Conservation (phyloP, 2,888 invertebrate genomes). For the Vanessa cardui region DNA sequence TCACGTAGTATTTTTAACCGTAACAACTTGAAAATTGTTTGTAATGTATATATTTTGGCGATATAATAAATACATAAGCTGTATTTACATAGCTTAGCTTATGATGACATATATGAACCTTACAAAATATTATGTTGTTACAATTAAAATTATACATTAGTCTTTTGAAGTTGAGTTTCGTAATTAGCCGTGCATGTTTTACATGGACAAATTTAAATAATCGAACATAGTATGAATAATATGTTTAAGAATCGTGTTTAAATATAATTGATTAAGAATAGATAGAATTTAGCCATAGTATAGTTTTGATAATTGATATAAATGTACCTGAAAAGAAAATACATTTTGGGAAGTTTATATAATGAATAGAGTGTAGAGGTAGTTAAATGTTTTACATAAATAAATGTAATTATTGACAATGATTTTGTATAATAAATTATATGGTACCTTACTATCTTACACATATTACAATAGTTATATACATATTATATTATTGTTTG, state of each 20-base stretch:
- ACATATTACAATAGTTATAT: neutral
- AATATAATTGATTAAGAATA: neutral
- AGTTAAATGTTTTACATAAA: too few relatives aligned
- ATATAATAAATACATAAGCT: neutral
- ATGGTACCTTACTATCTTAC: neutral
- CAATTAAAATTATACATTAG: conserved; percentile 13
- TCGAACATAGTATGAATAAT: neutral
- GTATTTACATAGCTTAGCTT: too few relatives aligned
- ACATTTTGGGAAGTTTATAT: too few relatives aligned
- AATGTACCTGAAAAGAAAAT: too few relatives aligned
- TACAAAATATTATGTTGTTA: conserved; percentile 8
- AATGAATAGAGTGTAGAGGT: too few relatives aligned
- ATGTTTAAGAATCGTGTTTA: neutral
- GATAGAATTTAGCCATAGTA: neutral
- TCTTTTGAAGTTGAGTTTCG: neutral
- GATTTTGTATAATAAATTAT: too few relatives aligned
- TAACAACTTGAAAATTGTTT: conserved; percentile 22
- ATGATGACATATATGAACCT: too few relatives aligned
- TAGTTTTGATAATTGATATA: neutral
- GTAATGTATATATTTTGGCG: conserved; percentile 3
- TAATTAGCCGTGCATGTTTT: conserved; percentile 59
- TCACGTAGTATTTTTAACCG: conserved; percentile 28
- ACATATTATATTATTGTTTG: neutral
- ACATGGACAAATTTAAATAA: conserved; percentile 37
- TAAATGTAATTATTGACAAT: too few relatives aligned